phyloP scores from a whole-genome alignment of 2,888 invertebrate genomes.

The Cordilura impudica region DNA sequence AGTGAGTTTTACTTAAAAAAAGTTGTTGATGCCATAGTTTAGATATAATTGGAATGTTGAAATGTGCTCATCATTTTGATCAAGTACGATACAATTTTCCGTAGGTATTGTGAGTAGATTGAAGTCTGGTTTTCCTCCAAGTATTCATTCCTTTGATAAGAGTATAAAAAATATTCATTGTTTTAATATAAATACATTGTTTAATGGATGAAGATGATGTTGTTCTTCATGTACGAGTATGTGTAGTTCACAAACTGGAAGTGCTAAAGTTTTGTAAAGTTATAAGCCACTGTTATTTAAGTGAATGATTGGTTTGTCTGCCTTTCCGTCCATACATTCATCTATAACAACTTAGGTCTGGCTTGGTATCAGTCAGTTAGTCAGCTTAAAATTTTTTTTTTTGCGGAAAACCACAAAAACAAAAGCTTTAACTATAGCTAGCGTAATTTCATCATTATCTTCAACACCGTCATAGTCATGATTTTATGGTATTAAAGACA shows the following conservation, averaged over 20 bases:
- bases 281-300: slow-evolving; percentile 60
- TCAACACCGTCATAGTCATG: slow-evolving; percentile 58
- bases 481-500: slow-evolving; percentile 34
- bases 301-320: slow-evolving; percentile 44
- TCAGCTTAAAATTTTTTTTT: slow-evolving; percentile 21
- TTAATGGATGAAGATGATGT: neutral
- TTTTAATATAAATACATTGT: slow-evolving; percentile 3
- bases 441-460: slow-evolving; percentile 61
- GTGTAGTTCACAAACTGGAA: slow-evolving; percentile 44
- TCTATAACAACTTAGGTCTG: slow-evolving; percentile 8
- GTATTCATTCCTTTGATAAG: neutral
- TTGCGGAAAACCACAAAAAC: slow-evolving; percentile 48
- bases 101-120: slow-evolving; percentile 7
- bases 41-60: slow-evolving; percentile 62
- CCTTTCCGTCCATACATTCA: slow-evolving; percentile 11
- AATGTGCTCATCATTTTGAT: slow-evolving; percentile 59
- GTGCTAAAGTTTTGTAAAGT: slow-evolving; percentile 57
- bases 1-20: slow-evolving; percentile 3
- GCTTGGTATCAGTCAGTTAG: slow-evolving; percentile 1
- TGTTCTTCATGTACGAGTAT: neutral
- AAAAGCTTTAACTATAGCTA: slow-evolving; percentile 47
- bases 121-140: slow-evolving; percentile 4
- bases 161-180: neutral
- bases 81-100: slow-evolving; percentile 40
- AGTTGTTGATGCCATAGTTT: slow-evolving; percentile 54